These are phyloP conservation scores for Hydrotaea cyrtoneurina DNA, from an alignment of 2,888 invertebrate genomes.

Conservation along the genomic window DNA sequence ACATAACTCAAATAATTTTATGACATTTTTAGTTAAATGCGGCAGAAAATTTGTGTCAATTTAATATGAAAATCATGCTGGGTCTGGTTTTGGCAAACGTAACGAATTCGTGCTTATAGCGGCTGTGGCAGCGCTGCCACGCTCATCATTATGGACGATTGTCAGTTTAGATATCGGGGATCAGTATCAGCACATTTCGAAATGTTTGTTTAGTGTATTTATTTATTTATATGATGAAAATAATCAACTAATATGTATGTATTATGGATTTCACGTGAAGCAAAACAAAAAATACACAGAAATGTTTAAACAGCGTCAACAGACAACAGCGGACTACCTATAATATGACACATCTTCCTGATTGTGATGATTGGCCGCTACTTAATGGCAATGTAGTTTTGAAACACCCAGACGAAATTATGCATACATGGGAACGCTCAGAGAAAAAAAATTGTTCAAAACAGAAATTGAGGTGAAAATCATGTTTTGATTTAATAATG, in stretches of 20 bases:
- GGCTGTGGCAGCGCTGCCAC: background rate
- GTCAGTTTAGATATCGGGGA: background rate
- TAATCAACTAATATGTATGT: slow-evolving; percentile 5
- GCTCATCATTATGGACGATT: background rate
- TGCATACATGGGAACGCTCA: too few relatives aligned
- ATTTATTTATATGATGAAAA: background rate
- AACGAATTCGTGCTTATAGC: background rate
- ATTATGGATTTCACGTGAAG: background rate
- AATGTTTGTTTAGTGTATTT: background rate
- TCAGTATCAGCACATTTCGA: background rate
- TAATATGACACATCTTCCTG: too few relatives aligned
- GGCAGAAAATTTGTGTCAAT: slow-evolving; percentile 10
- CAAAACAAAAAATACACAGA: background rate
- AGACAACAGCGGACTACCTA: too few relatives aligned
- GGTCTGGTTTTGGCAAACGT: background rate
- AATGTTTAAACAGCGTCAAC: too few relatives aligned
- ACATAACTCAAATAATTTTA: background rate
- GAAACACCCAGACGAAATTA: too few relatives aligned
- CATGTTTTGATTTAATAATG: too few relatives aligned
- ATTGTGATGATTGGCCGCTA: too few relatives aligned
- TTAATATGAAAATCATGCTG: slow-evolving; percentile 4
- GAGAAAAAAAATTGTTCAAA: too few relatives aligned
- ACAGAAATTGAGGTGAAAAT: too few relatives aligned
- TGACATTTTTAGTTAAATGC: background rate
- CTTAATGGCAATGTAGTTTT: too few relatives aligned